phyloP scores from a whole-genome alignment of 2,888 invertebrate species.

The Drosophila austrosaltans region DNA sequence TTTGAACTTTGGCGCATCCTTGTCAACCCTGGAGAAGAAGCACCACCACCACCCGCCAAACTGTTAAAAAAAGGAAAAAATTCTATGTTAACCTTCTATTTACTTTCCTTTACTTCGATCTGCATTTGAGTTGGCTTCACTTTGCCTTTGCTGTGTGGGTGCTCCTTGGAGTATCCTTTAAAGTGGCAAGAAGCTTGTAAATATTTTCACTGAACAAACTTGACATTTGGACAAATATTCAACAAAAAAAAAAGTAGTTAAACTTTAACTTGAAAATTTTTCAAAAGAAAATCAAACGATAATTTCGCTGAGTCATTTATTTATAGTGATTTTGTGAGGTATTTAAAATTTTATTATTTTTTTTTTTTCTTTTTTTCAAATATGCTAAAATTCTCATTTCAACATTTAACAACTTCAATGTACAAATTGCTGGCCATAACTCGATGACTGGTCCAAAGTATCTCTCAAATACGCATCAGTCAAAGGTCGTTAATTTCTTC shows the following conservation, averaged over 20 bases:
- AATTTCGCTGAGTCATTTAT: background rate
- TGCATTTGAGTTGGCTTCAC: slow-evolving; percentile 51
- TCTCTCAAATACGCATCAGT: slow-evolving; percentile 60
- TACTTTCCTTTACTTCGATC: slow-evolving; percentile 68
- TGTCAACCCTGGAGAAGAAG: slow-evolving; percentile 65
- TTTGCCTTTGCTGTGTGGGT: no score
- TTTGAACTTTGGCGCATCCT: slow-evolving; percentile 55
- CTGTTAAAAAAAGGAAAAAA: background rate
- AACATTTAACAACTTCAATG: slow-evolving; percentile 33
- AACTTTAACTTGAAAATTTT: no score
- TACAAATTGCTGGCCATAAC: slow-evolving; percentile 73
- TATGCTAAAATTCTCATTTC: slow-evolving; percentile 38
- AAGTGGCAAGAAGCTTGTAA: slow-evolving; percentile 58
- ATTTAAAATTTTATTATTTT: background rate
- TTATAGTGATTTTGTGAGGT: background rate
- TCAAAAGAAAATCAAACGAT: no score
- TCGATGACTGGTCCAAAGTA: background rate
- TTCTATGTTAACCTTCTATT: slow-evolving; percentile 46
- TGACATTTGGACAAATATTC: slow-evolving; percentile 26
- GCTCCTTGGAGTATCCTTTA: slow-evolving; percentile 56
- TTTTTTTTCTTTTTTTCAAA: slow-evolving; percentile 12
- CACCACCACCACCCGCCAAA: slow-evolving; percentile 25
- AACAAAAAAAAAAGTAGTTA: background rate
- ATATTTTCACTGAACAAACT: slow-evolving; percentile 58
- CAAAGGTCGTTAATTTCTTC: slow-evolving; percentile 78